Conservation (phyloP, 2,113 vertebrate genomes). For the Anguilla japonica region DNA sequence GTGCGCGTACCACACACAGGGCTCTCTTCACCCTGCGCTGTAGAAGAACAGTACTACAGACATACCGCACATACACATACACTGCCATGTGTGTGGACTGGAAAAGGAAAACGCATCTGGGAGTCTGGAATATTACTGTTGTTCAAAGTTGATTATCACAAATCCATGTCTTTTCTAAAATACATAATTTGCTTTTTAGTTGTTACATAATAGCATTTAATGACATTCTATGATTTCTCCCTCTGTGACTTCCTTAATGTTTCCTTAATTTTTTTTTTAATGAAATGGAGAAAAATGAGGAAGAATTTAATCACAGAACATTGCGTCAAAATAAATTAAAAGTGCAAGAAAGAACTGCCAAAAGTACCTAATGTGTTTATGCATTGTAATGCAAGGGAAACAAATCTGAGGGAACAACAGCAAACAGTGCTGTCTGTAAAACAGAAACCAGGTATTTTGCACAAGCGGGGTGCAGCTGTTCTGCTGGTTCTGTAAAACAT, state of each 20-base stretch:
- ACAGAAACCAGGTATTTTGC: not conserved
- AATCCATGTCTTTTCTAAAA: not conserved
- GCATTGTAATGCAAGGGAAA: not conserved
- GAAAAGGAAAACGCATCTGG: too few relatives aligned
- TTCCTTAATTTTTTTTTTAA: not conserved
- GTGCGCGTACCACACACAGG: not conserved
- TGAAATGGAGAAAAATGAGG: slow-evolving; percentile 15
- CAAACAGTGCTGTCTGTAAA: not conserved
- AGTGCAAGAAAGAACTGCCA: not conserved
- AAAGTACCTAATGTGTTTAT: not conserved
- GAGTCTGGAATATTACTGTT: not conserved
- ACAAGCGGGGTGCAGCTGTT: not conserved
- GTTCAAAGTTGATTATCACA: not conserved
- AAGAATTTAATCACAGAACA: not conserved
- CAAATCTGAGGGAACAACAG: not conserved
- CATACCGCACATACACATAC: not conserved
- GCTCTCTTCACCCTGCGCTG: too few relatives aligned
- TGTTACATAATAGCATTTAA: not conserved
- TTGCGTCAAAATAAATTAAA: slow-evolving; percentile 4
- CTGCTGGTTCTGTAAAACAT: too few relatives aligned
- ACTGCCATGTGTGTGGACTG: not conserved
- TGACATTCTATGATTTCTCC: not conserved
- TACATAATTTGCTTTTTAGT: not conserved
- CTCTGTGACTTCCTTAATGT: not conserved
- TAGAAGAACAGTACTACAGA: not conserved